These are phyloP conservation scores for Resseliella maxima DNA, from an alignment of 2,888 invertebrate genomes.

Conservation along the genomic window DNA sequence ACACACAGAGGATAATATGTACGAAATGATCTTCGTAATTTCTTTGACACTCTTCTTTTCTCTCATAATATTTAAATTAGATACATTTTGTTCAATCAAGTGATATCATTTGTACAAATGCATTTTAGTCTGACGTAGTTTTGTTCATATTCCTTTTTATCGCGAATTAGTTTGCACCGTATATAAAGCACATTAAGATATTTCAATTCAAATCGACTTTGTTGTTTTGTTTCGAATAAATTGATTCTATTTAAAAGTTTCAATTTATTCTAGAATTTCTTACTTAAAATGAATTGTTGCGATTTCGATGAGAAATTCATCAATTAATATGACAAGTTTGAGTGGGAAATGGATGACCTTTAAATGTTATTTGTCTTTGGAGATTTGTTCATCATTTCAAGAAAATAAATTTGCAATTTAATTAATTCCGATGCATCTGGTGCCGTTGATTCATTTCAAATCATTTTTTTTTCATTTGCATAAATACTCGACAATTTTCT, in stretches of 20 bases:
- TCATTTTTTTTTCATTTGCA: not conserved
- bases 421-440: not conserved
- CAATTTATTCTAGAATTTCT: not conserved
- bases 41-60: not conserved
- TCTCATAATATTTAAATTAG: constrained; percentile 1
- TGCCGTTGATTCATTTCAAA: not conserved
- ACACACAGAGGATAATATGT: not conserved
- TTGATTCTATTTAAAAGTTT: no score
- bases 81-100: not conserved
- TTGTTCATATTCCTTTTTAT: not conserved
- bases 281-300: not conserved
- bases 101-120: not conserved
- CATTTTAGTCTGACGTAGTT: not conserved
- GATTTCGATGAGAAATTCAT: constrained; percentile 9
- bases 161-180: not conserved
- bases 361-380: not conserved
- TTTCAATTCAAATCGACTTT: not conserved
- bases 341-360: constrained; percentile 23
- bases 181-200: not conserved
- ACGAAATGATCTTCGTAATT: not conserved
- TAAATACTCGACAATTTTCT: not conserved
- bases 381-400: not conserved
- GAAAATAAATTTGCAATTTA: not conserved
- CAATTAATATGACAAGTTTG: not conserved
- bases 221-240: no score